Evolutionary conservation across 92 coral and sea anemone species (phyloP).

Genomic region (Zoanthus sansibaricus): DNA sequence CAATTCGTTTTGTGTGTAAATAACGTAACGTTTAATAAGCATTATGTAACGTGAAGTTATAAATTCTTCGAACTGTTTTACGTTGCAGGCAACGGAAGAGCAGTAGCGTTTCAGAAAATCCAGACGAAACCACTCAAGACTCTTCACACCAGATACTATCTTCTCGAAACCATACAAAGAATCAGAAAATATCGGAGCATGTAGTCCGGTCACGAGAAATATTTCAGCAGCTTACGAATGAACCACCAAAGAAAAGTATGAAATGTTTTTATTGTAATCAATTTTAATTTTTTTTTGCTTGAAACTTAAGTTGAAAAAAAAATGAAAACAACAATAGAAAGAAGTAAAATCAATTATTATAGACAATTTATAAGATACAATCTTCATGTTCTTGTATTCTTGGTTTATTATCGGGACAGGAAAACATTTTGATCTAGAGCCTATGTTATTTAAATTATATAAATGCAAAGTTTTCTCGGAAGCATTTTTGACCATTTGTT

Average conservation of each 20-base stretch:
- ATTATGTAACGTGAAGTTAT: not conserved
- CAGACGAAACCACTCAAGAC: not conserved
- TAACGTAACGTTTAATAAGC: no score
- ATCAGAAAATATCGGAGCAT: conserved; percentile 27
- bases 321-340: not conserved
- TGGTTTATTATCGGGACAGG: no score
- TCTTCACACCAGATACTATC: not conserved
- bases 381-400: no score
- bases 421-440: no score
- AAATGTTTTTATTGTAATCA: not conserved
- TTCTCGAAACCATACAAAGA: not conserved
- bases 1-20: no score
- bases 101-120: not conserved
- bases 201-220: conserved; percentile 8
- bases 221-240: not conserved
- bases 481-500: no score
- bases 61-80: not conserved
- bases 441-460: no score
- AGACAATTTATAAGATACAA: no score
- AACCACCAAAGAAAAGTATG: conserved; percentile 37
- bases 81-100: not conserved
- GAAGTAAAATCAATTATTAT: no score
- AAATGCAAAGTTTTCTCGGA: no score
- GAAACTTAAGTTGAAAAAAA: not conserved
- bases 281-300: not conserved